These are phyloP conservation scores for Xenops minutus DNA, from an alignment of 2,797 vertebrate genomes.

Conservation along the genomic window DNA sequence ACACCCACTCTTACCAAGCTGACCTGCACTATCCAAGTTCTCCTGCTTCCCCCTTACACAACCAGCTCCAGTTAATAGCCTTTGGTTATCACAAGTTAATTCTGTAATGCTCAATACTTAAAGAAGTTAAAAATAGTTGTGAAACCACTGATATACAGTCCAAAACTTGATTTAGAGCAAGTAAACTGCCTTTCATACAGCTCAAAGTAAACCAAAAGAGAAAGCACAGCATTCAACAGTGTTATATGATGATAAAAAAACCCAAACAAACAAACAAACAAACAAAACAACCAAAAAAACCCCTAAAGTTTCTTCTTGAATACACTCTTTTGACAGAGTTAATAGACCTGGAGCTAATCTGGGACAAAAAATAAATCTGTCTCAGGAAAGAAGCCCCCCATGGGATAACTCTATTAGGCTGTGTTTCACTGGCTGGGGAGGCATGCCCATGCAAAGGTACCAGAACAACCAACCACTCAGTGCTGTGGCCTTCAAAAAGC, in stretches of 20 bases:
- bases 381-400: not conserved
- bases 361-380: not conserved
- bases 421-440: not conserved
- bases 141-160: not conserved
- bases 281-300: not conserved
- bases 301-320: not conserved
- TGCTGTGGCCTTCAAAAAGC: not conserved
- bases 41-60: not conserved
- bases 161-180: not conserved
- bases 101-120: not conserved
- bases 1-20: not conserved
- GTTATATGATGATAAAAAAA: not conserved
- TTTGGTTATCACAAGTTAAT: not conserved
- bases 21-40: not conserved
- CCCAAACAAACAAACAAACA: too few species aligned
- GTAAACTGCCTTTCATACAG: not conserved
- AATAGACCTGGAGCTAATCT: not conserved
- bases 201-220: not conserved
- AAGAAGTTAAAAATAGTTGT: not conserved
- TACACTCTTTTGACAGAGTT: not conserved
- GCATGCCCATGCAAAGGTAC: fast-evolving
- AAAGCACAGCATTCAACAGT: not conserved
- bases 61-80: not conserved
- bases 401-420: not conserved
- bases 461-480: not conserved